These are phyloP conservation scores for Rhyacophila brunnea DNA, from an alignment of 1,140 invertebrate genomes.

Conservation along the genomic window DNA sequence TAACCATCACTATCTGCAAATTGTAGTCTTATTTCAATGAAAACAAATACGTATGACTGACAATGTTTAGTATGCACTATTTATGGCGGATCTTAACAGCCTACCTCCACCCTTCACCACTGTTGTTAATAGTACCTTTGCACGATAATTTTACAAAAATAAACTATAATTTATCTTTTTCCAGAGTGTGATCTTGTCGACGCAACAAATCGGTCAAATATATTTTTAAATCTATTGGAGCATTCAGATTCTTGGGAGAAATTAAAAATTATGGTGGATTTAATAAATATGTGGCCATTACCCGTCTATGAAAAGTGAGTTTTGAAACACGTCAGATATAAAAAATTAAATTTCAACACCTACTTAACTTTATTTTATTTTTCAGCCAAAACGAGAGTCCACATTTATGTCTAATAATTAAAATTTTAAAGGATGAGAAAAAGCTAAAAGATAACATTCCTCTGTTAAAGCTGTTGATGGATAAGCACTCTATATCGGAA, in stretches of 20 bases:
- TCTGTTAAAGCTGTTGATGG: slow-evolving; percentile 27
- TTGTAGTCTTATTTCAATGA: no score
- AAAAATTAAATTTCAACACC: no score
- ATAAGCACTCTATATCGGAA: slow-evolving; percentile 23
- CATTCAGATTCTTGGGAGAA: slow-evolving; percentile 26
- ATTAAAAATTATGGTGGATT: slow-evolving; percentile 31
- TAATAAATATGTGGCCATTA: slow-evolving; percentile 30
- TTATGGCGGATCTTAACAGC: no score
- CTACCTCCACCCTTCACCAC: background rate
- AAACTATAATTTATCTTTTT: no score
- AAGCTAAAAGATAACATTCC: slow-evolving; percentile 32
- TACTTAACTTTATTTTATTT: slow-evolving; percentile 16
- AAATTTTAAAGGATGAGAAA: slow-evolving; percentile 21
- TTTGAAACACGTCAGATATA: no score
- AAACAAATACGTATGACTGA: no score
- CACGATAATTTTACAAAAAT: no score
- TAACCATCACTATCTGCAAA: no score
- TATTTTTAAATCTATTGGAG: slow-evolving; percentile 22
- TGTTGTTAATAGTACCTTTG: no score
- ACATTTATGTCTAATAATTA: slow-evolving; percentile 14
- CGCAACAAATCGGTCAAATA: background rate
- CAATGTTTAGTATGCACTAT: no score
- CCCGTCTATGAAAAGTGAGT: slow-evolving; percentile 13
- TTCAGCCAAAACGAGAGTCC: slow-evolving; percentile 20
- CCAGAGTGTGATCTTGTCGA: slow-evolving; percentile 12